Base-by-base conservation (phyloP, 2,797 vertebrate genomes). In the Coilia nasus region DNA sequence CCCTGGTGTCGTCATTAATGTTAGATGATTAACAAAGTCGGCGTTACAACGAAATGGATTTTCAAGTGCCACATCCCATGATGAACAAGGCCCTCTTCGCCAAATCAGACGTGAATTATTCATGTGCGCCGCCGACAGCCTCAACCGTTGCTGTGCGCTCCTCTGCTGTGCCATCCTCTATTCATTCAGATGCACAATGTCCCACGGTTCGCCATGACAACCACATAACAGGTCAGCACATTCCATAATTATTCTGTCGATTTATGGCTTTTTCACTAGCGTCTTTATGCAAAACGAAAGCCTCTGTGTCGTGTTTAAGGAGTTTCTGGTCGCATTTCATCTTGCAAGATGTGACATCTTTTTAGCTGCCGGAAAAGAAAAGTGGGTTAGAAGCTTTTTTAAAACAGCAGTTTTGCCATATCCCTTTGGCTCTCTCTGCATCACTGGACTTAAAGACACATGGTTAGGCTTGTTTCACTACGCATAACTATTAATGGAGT, bases 211-310 rank as follows among this genome's bases (percentile, higher is more conserved):
- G 31, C 71, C 71, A 78, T 78, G 71, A 44, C 71, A 44, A 78
- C 71, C 35, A 15, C 71, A 41, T 19, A 15, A 78, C 71, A 44
- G 35, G 71, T 78, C 71, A 78, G 71, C 71, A 78, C 7, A 78
- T 78, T 44, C 71, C 71, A 78, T 78, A 78, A 78, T 78, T 78
- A 78, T 78, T 78, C 71, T 78, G 71, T 78, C 71, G 19, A 71
- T 78, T 78, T 44, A 2, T 21, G 5, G 35, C 31, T n/a, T 44
- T 44, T 11, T 44, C 17, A 19, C 19, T 21, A 2, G 17, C 17
- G 19, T 21, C 71, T 41, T 78, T 7, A 19, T 44, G 35, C 35
- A 21, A 78, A 78, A 41, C 5, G 31, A 71, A 78, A 60, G 57
- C 21, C 3, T 12, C 2, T 60, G 57, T 60, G n/a, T 41, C 17